These are phyloP conservation scores for Eonycteris spelaea DNA, from an alignment of 2,113 vertebrate species.

Conservation along the genomic window DNA sequence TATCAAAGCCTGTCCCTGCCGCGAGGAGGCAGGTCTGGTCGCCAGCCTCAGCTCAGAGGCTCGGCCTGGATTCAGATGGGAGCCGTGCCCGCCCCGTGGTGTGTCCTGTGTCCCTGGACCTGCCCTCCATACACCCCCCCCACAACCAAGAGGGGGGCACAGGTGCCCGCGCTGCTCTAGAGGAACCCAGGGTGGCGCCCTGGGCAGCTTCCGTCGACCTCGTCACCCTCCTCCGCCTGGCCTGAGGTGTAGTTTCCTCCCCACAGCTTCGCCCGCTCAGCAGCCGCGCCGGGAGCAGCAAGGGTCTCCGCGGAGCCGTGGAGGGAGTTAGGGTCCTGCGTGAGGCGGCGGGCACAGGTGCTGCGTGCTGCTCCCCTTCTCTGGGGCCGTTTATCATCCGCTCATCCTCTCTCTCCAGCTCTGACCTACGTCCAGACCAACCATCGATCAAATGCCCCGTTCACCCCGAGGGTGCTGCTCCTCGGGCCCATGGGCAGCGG, in stretches of 20 bases:
- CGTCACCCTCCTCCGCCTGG: neutral
- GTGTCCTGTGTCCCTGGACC: neutral
- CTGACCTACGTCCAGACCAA: constrained; percentile 84
- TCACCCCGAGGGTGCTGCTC: constrained; percentile 90
- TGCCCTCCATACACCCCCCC: neutral
- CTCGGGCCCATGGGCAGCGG: constrained; percentile 91
- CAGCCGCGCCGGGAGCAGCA: neutral
- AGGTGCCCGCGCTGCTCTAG: neutral
- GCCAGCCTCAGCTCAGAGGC: neutral
- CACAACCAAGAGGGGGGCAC: neutral
- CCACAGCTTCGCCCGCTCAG: neutral
- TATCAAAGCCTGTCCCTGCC: neutral
- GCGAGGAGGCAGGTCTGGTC: neutral
- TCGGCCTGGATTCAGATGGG: neutral
- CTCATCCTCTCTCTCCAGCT: constrained; percentile 73
- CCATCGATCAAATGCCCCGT: constrained; percentile 82
- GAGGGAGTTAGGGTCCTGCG: neutral
- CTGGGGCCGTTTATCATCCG: neutral
- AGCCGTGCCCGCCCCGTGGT: neutral
- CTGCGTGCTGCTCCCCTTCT: neutral
- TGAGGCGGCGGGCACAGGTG: neutral
- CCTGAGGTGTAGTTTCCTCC: constrained; percentile 35
- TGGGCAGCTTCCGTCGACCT: rapidly evolving
- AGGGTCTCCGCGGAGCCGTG: neutral
- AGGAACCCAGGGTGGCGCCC: neutral